Conservation (phyloP, 2,888 invertebrate species). For the Adelphocoris suturalis region DNA sequence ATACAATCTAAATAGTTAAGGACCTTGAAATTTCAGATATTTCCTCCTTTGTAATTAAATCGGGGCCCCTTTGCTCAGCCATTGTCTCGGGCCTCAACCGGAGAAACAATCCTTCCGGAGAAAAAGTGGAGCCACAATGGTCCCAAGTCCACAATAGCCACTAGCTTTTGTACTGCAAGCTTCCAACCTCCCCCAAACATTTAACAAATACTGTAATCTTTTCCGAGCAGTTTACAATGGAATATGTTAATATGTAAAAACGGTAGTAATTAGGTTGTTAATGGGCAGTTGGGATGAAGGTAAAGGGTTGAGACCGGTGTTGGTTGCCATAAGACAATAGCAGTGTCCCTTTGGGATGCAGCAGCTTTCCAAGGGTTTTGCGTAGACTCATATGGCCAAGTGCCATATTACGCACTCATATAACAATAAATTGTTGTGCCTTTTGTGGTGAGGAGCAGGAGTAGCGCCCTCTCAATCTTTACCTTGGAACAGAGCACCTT, state of each 20-base stretch:
- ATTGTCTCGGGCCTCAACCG: conserved; percentile 61
- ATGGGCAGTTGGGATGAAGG: conserved; percentile 60
- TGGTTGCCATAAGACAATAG: conserved; percentile 45
- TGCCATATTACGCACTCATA: neutral
- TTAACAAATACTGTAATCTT: conserved; percentile 72
- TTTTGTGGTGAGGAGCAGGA: neutral
- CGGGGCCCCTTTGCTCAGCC: conserved; percentile 44
- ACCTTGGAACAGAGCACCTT: conserved; percentile 33
- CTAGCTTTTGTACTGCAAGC: conserved; percentile 66
- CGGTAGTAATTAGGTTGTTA: conserved; percentile 71
- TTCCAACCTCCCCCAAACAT: conserved; percentile 67
- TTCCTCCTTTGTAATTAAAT: conserved; percentile 73
- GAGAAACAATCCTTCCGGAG: conserved; percentile 70
- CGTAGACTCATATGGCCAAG: neutral
- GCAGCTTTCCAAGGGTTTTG: neutral
- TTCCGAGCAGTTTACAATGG: conserved; percentile 67
- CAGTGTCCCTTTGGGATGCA: conserved; percentile 11
- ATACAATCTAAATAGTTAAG: conserved; percentile 73
- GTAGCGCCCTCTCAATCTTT: conserved; percentile 36
- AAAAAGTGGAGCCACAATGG: conserved; percentile 69
- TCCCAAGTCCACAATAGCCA: conserved; percentile 58
- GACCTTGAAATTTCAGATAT: conserved; percentile 72
- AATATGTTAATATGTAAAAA: conserved; percentile 73
- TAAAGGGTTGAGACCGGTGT: neutral
- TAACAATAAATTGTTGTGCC: neutral